phyloP scores from a whole-genome alignment of 1,140 invertebrate genomes.

The Schlechtendalia chinensis region DNA sequence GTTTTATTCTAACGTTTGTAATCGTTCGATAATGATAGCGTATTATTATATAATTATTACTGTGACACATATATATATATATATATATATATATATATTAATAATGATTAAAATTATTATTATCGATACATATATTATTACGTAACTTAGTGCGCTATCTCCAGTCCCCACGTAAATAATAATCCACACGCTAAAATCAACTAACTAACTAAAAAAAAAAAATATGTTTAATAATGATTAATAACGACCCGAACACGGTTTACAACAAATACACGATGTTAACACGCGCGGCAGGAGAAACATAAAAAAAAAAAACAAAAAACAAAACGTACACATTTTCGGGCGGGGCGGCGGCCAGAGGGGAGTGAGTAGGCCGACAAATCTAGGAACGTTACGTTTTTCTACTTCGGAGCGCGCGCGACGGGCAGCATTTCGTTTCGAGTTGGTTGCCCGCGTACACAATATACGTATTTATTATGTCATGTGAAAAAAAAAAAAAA shows the following conservation, averaged over 20 bases:
- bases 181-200: not conserved
- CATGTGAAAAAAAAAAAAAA: constrained; percentile 34
- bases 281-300: not conserved
- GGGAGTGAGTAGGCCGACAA: not conserved
- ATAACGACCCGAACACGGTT: not conserved
- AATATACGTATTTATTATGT: not conserved
- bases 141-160: constrained; percentile 31
- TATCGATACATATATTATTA: constrained; percentile 24
- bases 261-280: not conserved
- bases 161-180: constrained; percentile 23
- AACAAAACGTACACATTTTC: no score
- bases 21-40: constrained; percentile 43
- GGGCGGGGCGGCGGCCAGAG: not conserved
- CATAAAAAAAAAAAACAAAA: no score
- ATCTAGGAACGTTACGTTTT: no score
- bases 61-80: constrained; percentile 41
- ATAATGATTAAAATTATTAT: constrained; percentile 39
- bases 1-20: constrained; percentile 46
- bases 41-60: constrained; percentile 25
- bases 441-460: no score
- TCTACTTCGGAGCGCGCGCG: no score
- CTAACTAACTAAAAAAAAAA: not conserved
- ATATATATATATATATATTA: no score
- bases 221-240: not conserved
- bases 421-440: no score